Conservation (phyloP, 2,888 invertebrate species). For the Plagodis pulveraria region DNA sequence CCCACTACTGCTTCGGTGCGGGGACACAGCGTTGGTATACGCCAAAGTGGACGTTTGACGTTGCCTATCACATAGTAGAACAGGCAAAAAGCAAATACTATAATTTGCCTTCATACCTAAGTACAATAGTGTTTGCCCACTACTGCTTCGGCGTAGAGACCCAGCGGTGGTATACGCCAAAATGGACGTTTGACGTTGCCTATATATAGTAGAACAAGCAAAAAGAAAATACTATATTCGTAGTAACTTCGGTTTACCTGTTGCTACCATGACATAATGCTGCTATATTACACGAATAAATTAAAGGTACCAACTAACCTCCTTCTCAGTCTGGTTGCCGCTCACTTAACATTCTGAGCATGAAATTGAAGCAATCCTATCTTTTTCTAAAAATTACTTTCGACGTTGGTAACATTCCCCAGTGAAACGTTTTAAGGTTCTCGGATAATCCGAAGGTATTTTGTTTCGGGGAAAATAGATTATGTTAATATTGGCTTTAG, state of each 20-base stretch:
- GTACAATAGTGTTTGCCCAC: too few relatives aligned
- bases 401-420: conserved; percentile 5
- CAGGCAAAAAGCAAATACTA: too few relatives aligned
- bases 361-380: conserved; percentile 23
- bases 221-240: not conserved
- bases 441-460: conserved; percentile 17
- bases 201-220: too few relatives aligned
- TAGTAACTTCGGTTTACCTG: conserved; percentile 13
- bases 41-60: too few relatives aligned
- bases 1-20: too few relatives aligned
- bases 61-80: too few relatives aligned
- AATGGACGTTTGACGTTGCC: too few relatives aligned
- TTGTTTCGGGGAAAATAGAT: conserved; percentile 19
- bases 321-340: conserved; percentile 13
- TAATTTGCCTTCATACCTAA: too few relatives aligned
- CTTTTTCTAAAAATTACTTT: conserved; percentile 28
- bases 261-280: conserved; percentile 16
- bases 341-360: conserved; percentile 27
- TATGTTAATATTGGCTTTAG: conserved; percentile 15
- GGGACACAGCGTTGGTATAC: too few relatives aligned
- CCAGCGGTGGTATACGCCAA: too few relatives aligned
- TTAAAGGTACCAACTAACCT: conserved; percentile 11
- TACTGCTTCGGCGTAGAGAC: too few relatives aligned
- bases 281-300: conserved; percentile 11
- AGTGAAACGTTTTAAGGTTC: conserved; percentile 13